phyloP scores from a whole-genome alignment of 2,888 invertebrate species.

The Bimastos eiseni region DNA sequence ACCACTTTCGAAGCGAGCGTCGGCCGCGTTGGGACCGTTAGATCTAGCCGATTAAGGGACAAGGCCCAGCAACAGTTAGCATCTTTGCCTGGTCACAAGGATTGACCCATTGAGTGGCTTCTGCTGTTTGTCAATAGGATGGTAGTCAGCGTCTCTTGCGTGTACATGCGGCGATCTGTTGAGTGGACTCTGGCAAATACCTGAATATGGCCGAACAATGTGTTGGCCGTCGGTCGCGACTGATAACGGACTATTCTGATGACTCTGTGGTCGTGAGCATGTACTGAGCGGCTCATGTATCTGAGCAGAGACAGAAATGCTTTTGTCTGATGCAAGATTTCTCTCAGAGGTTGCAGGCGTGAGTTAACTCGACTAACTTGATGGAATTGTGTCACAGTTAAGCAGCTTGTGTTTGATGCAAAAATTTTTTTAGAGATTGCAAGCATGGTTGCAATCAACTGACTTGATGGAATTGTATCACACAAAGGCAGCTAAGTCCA shows the following conservation, averaged over 20 bases:
- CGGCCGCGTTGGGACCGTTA: neutral
- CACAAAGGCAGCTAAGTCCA: neutral
- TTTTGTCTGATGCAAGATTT: neutral
- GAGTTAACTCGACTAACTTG: neutral
- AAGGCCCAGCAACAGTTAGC: neutral
- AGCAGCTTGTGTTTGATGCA: too few species aligned
- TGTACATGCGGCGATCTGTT: neutral
- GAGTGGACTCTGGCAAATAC: conserved; percentile 8
- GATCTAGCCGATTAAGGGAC: conserved; percentile 8
- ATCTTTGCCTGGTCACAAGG: neutral
- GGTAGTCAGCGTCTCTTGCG: neutral
- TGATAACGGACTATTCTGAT: neutral
- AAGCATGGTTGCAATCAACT: neutral
- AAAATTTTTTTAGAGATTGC: too few species aligned
- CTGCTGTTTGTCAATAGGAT: neutral
- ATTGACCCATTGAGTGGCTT: neutral
- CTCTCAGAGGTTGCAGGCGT: neutral
- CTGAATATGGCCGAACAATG: neutral
- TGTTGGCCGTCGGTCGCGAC: neutral
- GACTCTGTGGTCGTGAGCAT: neutral
- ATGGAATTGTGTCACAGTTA: neutral
- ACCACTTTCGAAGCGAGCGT: neutral
- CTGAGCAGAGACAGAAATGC: neutral
- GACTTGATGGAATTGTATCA: neutral
- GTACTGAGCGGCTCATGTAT: neutral